phyloP scores from a whole-genome alignment of 2,888 invertebrate species.

The Lasioglossum lativentre region DNA sequence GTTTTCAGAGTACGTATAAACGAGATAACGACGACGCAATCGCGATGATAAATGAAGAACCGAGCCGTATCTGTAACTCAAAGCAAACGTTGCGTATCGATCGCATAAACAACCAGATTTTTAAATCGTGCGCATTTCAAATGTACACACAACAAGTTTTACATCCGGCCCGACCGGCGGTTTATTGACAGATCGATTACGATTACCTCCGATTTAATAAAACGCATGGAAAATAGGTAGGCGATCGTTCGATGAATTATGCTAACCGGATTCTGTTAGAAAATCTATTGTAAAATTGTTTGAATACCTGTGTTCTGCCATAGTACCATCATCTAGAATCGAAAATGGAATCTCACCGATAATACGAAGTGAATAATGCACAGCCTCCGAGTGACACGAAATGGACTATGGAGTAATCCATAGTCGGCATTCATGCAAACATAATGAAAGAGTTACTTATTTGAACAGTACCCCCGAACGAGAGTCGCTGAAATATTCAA shows the following conservation, averaged over 20 bases:
- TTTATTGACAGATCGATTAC: neutral
- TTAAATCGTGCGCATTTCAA: neutral
- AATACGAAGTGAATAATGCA: neutral
- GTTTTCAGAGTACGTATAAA: conserved; percentile 9
- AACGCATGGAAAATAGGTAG: neutral
- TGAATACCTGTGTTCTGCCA: neutral
- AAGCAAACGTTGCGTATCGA: neutral
- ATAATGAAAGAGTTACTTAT: neutral
- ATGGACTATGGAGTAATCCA: neutral
- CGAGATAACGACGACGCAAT: conserved; percentile 21
- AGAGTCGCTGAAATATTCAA: neutral
- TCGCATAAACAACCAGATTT: neutral
- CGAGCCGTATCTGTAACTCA: conserved; percentile 15
- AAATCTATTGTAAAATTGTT: neutral
- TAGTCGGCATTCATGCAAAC: neutral
- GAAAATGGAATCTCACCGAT: neutral
- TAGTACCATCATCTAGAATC: neutral
- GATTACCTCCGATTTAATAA: neutral
- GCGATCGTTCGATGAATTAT: neutral
- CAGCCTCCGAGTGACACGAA: neutral
- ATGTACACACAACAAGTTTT: neutral
- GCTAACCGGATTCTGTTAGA: neutral
- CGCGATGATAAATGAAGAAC: conserved; percentile 7
- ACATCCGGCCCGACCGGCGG: neutral
- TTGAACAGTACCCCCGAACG: neutral